Evolutionary conservation across 2,797 vertebrate genomes (phyloP).

Genomic region (Hippocampus kuda): DNA sequence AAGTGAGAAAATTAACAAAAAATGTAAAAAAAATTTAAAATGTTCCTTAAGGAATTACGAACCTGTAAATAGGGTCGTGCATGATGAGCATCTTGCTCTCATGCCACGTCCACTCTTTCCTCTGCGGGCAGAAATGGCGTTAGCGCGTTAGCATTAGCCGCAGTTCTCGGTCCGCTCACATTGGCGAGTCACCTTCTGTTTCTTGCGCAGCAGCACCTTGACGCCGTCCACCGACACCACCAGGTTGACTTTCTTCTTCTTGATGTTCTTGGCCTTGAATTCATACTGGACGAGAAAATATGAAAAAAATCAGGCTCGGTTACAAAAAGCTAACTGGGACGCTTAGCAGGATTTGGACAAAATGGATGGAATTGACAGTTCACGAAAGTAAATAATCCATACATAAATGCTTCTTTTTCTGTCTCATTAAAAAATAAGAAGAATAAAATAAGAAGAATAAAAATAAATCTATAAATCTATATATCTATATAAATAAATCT

Average conservation of each 20-base stretch:
- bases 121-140: slow-evolving; percentile 51
- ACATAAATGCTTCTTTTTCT: too few relatives aligned
- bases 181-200: slow-evolving; percentile 69
- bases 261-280: slow-evolving; percentile 87
- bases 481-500: too few relatives aligned
- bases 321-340: background rate
- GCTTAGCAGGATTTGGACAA: background rate
- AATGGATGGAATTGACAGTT: background rate
- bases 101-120: slow-evolving; percentile 80
- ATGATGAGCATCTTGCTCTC: slow-evolving; percentile 79
- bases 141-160: background rate
- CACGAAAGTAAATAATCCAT: too few relatives aligned
- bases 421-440: too few relatives aligned
- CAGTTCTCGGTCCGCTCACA: background rate
- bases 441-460: too few relatives aligned
- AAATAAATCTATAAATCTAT: too few relatives aligned
- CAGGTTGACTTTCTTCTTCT: slow-evolving; percentile 86
- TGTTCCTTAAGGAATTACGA: slow-evolving; percentile 10
- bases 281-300: slow-evolving; percentile 68
- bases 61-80: slow-evolving; percentile 80
- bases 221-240: slow-evolving; percentile 78
- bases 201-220: slow-evolving; percentile 77
- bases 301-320: background rate
- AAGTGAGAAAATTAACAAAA: background rate
- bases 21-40: background rate